A percentile compares a stretch with the other conserved stretches of the same genome.
Conservation (phyloP, 2,888 invertebrate genomes). For the Hartigia nigra region DNA sequence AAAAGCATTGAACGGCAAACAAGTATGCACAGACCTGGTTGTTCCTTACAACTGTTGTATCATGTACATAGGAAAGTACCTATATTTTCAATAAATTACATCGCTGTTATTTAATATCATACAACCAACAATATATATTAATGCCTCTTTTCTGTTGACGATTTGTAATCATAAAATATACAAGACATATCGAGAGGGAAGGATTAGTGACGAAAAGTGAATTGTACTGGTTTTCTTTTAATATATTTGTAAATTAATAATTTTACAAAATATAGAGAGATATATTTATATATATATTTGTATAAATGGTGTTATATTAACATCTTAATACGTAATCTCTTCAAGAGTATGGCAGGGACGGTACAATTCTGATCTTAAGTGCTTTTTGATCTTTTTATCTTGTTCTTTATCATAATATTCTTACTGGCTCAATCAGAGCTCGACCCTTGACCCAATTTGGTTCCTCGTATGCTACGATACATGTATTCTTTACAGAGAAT, state of each 20-base stretch:
- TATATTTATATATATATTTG: not conserved
- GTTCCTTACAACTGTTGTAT: not conserved
- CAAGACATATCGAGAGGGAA: not conserved
- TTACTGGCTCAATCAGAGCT: conserved; percentile 34
- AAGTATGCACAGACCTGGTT: not conserved
- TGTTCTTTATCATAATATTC: conserved; percentile 17
- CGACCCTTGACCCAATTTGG: conserved; percentile 31
- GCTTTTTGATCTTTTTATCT: not conserved
- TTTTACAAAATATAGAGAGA: not conserved
- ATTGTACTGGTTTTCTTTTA: not conserved
- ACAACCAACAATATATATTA: not conserved
- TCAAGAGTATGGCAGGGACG: not conserved
- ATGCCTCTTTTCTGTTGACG: not conserved
- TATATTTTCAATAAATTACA: conserved; percentile 5
- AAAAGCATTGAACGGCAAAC: conserved; percentile 11
- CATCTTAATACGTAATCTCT: not conserved
- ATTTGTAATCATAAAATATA: not conserved
- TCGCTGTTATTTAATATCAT: not conserved
- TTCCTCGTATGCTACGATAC: conserved; percentile 40
- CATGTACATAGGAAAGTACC: conserved; percentile 3
- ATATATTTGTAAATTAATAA: not conserved
- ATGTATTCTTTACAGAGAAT: conserved; percentile 42
- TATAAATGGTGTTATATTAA: not conserved
- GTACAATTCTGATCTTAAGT: not conserved
- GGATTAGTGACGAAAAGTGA: not conserved